A percentile compares a stretch with the other conserved stretches of the same genome.
Conservation (phyloP, 2,113 vertebrate genomes). For the Odocoileus hemionus region DNA sequence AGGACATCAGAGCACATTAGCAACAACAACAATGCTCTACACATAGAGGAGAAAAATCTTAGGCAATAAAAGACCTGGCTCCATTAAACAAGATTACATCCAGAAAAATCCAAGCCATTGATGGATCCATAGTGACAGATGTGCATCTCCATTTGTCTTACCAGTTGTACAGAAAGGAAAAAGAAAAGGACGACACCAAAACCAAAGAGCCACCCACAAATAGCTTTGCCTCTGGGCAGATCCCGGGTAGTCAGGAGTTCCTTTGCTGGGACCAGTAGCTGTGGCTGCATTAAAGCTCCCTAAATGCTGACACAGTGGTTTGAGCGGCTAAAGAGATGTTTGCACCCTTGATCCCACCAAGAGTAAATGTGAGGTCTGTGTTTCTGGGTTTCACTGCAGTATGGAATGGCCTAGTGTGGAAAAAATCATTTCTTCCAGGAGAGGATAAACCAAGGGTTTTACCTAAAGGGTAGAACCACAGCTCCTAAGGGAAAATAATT, state of each 20-base stretch:
- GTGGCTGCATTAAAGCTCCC: not conserved
- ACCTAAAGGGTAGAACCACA: not conserved
- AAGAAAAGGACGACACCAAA: not conserved
- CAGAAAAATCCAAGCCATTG: not conserved
- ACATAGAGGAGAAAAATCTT: not conserved
- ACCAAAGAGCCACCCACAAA: slow-evolving; percentile 1
- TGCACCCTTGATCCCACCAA: not conserved
- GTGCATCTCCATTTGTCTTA: not conserved
- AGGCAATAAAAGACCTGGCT: not conserved
- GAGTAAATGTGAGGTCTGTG: not conserved
- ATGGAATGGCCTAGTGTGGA: not conserved
- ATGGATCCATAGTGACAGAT: not conserved
- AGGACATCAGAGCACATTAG: not conserved
- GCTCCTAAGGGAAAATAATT: not conserved
- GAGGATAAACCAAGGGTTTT: not conserved
- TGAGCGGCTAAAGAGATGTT: not conserved
- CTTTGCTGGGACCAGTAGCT: not conserved
- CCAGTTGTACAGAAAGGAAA: not conserved
- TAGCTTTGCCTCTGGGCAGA: not conserved
- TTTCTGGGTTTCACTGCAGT: not conserved
- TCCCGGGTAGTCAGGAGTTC: not conserved
- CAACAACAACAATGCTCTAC: not conserved
- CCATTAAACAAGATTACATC: not conserved
- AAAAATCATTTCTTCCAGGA: not conserved
- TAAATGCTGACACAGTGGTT: not conserved